Percentiles rank a stretch among this genome's conserved stretches.
phyloP scores from a whole-genome alignment of 2,888 invertebrate genomes.

The Meiosimyza platycephala region DNA sequence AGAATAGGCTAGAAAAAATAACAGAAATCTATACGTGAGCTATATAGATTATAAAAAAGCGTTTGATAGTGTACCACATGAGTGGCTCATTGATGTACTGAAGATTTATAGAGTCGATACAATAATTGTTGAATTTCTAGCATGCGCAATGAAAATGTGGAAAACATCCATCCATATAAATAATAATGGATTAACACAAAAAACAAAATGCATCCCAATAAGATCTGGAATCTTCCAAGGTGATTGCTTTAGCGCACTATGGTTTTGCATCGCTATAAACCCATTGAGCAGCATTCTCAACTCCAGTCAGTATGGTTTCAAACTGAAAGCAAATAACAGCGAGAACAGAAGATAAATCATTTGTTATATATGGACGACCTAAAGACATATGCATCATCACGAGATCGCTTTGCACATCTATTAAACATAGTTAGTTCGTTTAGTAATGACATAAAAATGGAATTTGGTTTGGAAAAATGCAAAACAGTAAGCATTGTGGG shows the following conservation, averaged over 20 bases:
- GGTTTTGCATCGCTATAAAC: slow-evolving; percentile 11
- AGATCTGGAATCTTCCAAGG: slow-evolving; percentile 1
- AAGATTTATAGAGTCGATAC: too few species aligned
- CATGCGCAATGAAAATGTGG: not conserved
- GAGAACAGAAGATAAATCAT: slow-evolving; percentile 21
- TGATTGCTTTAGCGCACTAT: slow-evolving; percentile 10
- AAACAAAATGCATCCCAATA: slow-evolving; percentile 1
- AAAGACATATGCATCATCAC: slow-evolving; percentile 34
- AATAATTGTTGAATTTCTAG: not conserved
- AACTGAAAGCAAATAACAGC: not conserved
- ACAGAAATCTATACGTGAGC: slow-evolving; percentile 15
- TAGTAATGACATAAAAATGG: not conserved
- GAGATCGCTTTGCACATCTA: slow-evolving; percentile 18
- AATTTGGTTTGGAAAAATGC: slow-evolving; percentile 12
- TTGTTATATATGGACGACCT: slow-evolving; percentile 39
- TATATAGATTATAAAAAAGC: slow-evolving; percentile 22
- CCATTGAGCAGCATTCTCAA: slow-evolving; percentile 13
- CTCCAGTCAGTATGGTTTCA: not conserved
- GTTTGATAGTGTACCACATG: slow-evolving; percentile 2
- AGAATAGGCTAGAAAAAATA: slow-evolving; percentile 12
- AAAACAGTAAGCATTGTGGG: not conserved
- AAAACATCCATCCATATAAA: not conserved
- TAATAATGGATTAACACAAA: not conserved
- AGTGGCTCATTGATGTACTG: not conserved
- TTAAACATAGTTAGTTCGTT: slow-evolving; percentile 15